Percentiles rank a stretch among this genome's conserved stretches.
phyloP scores from a whole-genome alignment of 2,113 vertebrate genomes.

The Shinisaurus crocodilurus region DNA sequence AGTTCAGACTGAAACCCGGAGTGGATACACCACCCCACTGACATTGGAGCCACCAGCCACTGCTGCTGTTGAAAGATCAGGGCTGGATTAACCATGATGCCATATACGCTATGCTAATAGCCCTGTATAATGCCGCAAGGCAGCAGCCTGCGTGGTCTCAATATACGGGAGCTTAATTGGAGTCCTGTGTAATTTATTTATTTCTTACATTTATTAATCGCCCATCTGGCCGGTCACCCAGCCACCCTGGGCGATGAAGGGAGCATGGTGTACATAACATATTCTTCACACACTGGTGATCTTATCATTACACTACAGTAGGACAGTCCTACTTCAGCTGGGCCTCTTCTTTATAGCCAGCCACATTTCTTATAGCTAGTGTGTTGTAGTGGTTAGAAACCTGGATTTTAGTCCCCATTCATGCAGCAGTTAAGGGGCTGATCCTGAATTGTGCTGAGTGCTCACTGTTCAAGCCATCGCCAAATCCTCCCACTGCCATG shows the following conservation, averaged over 20 bases:
- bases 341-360: neutral
- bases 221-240: no score
- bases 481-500: fast-evolving
- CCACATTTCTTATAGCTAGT: neutral
- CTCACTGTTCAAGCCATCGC: neutral
- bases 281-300: neutral
- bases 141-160: neutral
- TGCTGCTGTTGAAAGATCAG: neutral
- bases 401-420: no score
- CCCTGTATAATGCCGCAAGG: neutral
- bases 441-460: fast-evolving
- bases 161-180: neutral
- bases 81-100: neutral
- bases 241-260: no score
- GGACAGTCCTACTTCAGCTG: neutral
- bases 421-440: fast-evolving
- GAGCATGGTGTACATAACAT: neutral
- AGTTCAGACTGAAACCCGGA: no score
- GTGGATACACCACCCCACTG: no score
- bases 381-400: no score
- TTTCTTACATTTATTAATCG: no score
- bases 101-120: neutral
- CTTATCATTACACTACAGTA: neutral
- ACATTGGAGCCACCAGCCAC: no score
- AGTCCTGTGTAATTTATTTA: neutral